phyloP scores from a whole-genome alignment of 1,140 invertebrate genomes.

The Whitmania pigra region DNA sequence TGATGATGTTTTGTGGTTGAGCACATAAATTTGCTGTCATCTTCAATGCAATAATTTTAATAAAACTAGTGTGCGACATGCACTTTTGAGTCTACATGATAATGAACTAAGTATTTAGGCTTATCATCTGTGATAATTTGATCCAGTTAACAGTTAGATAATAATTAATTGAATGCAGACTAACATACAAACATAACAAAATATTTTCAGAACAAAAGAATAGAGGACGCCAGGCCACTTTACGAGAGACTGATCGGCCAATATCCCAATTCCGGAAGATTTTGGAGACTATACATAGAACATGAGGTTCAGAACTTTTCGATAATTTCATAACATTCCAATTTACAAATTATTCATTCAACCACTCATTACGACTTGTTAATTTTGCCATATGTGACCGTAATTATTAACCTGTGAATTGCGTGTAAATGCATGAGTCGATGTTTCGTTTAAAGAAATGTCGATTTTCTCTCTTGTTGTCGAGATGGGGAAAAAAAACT shows the following conservation, averaged over 20 bases:
- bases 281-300: slow-evolving; percentile 99
- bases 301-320: slow-evolving; percentile 62
- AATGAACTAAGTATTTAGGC: background rate
- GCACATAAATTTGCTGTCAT: background rate
- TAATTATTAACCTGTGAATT: background rate
- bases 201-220: slow-evolving; percentile 57
- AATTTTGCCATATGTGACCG: too few species aligned
- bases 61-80: background rate
- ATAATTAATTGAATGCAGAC: background rate
- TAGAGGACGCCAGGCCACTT: slow-evolving; percentile 74
- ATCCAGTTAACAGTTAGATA: background rate
- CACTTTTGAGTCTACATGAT: background rate
- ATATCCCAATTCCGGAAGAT: slow-evolving; percentile 88
- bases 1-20: too few species aligned
- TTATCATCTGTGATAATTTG: background rate
- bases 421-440: background rate
- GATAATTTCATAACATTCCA: slow-evolving; percentile 10
- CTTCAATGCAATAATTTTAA: background rate
- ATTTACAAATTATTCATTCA: background rate
- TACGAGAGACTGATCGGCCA: slow-evolving; percentile 85
- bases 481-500: background rate
- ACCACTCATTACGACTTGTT: background rate
- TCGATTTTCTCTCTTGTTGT: background rate
- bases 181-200: background rate
- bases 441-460: background rate